Evolutionary conservation across 2,797 vertebrate species (phyloP).

Genomic region (Falco novaeseelandiae): DNA sequence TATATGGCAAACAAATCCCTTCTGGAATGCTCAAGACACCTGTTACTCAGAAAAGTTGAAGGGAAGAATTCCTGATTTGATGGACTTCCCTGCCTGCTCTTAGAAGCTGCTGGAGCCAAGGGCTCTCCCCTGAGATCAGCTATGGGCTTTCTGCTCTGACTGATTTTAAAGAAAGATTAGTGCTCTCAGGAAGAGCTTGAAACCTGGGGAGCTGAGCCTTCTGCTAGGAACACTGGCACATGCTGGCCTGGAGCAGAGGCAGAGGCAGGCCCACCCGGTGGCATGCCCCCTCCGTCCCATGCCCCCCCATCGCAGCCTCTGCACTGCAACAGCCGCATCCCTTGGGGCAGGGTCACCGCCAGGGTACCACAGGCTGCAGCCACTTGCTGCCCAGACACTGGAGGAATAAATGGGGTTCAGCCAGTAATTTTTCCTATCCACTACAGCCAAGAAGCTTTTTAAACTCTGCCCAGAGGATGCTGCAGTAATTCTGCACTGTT

Average conservation of each 20-base stretch:
- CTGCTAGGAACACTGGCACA: neutral
- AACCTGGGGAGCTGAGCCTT: neutral
- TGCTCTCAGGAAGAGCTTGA: neutral
- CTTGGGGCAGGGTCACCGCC: neutral
- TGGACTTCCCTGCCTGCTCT: neutral
- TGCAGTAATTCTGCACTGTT: neutral
- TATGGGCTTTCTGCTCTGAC: neutral
- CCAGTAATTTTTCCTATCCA: neutral
- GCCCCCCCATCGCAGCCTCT: neutral
- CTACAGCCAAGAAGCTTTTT: neutral
- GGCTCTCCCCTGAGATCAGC: neutral
- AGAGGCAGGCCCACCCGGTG: fast-evolving
- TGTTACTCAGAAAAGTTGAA: neutral
- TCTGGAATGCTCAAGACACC: neutral
- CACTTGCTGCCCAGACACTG: neutral
- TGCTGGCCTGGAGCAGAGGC: neutral
- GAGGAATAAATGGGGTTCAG: neutral
- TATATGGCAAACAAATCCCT: neutral
- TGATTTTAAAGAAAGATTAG: neutral
- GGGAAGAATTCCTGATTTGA: neutral
- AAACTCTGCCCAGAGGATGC: neutral
- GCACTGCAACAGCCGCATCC: fast-evolving
- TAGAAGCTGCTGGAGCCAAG: neutral
- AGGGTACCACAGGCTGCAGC: neutral
- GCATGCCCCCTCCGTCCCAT: neutral